Base-by-base conservation (phyloP, 2,888 invertebrate species). In the Yponomeuta malinellus region DNA sequence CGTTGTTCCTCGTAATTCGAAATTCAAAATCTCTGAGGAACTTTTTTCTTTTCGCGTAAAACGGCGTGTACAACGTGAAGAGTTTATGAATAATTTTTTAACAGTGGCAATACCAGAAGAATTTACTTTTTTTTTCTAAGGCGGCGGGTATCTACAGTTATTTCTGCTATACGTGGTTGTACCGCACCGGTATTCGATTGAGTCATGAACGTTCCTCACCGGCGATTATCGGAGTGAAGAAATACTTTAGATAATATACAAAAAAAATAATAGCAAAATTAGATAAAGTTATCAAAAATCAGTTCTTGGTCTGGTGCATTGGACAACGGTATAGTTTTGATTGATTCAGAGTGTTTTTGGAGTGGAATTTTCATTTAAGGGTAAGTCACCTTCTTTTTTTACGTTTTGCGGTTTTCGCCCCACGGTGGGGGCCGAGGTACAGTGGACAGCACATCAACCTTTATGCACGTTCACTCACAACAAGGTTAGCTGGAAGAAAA, bases 1-100 rank as follows among this genome's bases (percentile, higher is more conserved):
- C 83, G 85, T 83, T 80, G 83, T 84, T 75, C 80, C 86, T 83
- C 76, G 79, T 80, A 72, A 74, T 75, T 76, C 72, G 72, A 71
- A 74, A 76, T 72, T 68, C 29, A 65, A 70, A 48, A 63, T 2
- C 2, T 70, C 64, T 31, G n/a, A 15, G 10, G 10, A n/a, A 37
- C 63, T 69, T 12, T 6, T 8, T 59, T 33, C 29, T 52, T 59
- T 69, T 43, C 67, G 9, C 43, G 43, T 65, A 15, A 31, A 31
- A 8, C 63, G 63, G 69, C 69, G 69, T 63, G 15, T 29, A 12
- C 9, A 63, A 23, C 5, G 31, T 63, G n/a, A 23, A 52, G 29
- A 52, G 48, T 68, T 48, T 29, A 48, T 52, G 3, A 59, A 15
- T 67, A 37, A 2, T n/a, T 63, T 63, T 48, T 29, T 6, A 43